A percentile compares a stretch with the other conserved stretches of the same genome.
phyloP scores from a whole-genome alignment of 1,140 invertebrate genomes.

The Meloidogyne hapla region DNA sequence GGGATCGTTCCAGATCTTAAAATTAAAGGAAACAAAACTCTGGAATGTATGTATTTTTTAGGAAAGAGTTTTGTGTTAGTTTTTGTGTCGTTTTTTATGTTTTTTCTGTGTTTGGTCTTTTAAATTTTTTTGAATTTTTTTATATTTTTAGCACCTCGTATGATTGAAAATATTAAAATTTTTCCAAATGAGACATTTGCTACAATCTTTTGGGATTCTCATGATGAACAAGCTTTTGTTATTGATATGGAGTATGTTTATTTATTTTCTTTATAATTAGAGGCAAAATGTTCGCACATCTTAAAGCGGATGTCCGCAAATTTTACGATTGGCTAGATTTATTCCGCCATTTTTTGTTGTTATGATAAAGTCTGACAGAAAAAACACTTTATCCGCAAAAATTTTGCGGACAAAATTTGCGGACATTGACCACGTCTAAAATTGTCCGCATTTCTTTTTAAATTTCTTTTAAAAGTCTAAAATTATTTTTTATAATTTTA shows the following conservation, averaged over 20 bases:
- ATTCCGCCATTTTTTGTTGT: no score
- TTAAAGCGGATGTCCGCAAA: no score
- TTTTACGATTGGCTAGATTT: no score
- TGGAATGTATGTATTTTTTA: not conserved
- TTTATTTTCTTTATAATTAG: not conserved
- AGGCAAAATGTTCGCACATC: no score
- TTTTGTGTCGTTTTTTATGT: constrained; percentile 2
- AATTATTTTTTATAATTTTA: constrained; percentile 23
- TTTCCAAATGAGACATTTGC: constrained; percentile 48
- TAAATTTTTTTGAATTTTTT: not conserved
- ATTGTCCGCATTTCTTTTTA: no score
- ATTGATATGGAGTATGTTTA: constrained; percentile 50
- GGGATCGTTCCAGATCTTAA: not conserved
- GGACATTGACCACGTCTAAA: no score
- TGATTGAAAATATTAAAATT: constrained; percentile 54
- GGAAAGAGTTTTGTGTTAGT: not conserved
- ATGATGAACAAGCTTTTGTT: constrained; percentile 47
- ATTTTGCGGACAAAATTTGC: no score
- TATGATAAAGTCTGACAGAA: no score
- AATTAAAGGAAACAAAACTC: not conserved
- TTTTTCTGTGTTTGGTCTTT: constrained; percentile 4
- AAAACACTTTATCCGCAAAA: no score
- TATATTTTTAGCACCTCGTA: constrained; percentile 53
- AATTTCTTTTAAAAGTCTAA: not conserved
- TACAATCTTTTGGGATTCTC: constrained; percentile 49